A percentile compares a stretch with the other conserved stretches of the same genome.
These are phyloP conservation scores for Mormyrus proboscirostris DNA, from an alignment of 2,797 vertebrate species.

Conservation along the genomic window DNA sequence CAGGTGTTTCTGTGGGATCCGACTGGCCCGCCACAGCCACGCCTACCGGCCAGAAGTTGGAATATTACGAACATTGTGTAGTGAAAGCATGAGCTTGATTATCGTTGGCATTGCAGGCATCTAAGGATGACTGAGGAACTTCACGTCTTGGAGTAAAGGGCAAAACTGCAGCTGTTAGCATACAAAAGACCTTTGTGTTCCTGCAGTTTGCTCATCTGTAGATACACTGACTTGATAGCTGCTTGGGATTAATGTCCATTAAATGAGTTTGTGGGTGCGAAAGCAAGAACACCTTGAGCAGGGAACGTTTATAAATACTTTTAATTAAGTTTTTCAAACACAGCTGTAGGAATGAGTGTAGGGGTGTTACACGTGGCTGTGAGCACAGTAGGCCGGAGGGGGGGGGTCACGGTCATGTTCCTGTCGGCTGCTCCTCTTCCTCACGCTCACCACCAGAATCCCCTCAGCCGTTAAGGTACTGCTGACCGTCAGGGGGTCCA, in stretches of 20 bases:
- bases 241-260: background rate
- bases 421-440: background rate
- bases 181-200: background rate
- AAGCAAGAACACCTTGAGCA: background rate
- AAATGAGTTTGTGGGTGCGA: background rate
- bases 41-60: background rate
- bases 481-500: conserved; percentile 69
- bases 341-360: background rate
- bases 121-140: background rate
- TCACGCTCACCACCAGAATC: conserved; percentile 60
- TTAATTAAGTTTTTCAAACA: background rate
- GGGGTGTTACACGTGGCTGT: conserved; percentile 32
- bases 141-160: background rate
- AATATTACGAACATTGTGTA: background rate
- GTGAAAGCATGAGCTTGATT: background rate
- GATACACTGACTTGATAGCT: background rate
- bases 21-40: background rate
- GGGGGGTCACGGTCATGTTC: background rate
- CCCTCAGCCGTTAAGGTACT: conserved; percentile 54
- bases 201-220: background rate
- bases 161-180: background rate
- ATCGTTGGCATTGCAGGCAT: background rate
- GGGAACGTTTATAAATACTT: background rate
- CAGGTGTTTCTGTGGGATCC: background rate
- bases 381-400: conserved; percentile 44